phyloP scores from a whole-genome alignment of 2,888 invertebrate genomes.

The Drosophila monieri region DNA sequence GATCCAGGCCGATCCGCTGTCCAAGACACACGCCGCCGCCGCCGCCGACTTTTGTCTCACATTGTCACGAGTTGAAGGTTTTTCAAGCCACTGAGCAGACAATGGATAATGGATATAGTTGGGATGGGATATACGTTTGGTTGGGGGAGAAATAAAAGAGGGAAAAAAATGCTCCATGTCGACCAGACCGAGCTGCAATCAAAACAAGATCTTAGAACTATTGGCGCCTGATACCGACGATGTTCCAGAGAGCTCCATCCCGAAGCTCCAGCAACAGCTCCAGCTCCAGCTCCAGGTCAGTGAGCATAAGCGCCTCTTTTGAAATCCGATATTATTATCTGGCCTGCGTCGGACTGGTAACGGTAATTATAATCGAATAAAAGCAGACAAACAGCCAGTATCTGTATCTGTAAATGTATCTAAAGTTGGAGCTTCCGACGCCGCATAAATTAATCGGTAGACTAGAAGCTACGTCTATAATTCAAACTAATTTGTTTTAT shows the following conservation, averaged over 20 bases:
- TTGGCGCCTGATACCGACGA: conserved; percentile 77
- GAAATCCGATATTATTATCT: conserved; percentile 80
- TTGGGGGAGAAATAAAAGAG: neutral
- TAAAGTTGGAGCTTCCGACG: conserved; percentile 66
- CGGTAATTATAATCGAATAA: conserved; percentile 82
- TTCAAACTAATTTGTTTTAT: conserved; percentile 81
- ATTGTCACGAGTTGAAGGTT: conserved; percentile 79
- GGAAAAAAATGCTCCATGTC: conserved; percentile 33
- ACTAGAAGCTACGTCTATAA: conserved; percentile 73
- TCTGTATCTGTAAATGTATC: conserved; percentile 6
- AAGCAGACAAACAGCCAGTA: conserved; percentile 60
- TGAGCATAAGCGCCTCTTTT: conserved; percentile 73
- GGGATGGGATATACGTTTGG: conserved; percentile 18
- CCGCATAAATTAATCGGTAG: conserved; percentile 67
- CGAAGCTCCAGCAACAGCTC: conserved; percentile 25
- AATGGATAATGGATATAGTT: conserved; percentile 34
- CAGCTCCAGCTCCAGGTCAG: conserved; percentile 72
- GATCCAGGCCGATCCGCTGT: conserved; percentile 37
- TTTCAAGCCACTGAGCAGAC: conserved; percentile 74
- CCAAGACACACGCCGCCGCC: conserved; percentile 71
- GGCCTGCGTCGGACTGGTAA: conserved; percentile 50
- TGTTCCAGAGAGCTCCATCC: neutral
- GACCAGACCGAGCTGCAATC: conserved; percentile 60
- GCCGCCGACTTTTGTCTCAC: conserved; percentile 63
- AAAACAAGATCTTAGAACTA: conserved; percentile 82